Percentiles rank a stretch among this genome's conserved stretches.
Evolutionary conservation across 2,113 vertebrate genomes (phyloP).

Genomic region (Hyperoodon ampullatus): DNA sequence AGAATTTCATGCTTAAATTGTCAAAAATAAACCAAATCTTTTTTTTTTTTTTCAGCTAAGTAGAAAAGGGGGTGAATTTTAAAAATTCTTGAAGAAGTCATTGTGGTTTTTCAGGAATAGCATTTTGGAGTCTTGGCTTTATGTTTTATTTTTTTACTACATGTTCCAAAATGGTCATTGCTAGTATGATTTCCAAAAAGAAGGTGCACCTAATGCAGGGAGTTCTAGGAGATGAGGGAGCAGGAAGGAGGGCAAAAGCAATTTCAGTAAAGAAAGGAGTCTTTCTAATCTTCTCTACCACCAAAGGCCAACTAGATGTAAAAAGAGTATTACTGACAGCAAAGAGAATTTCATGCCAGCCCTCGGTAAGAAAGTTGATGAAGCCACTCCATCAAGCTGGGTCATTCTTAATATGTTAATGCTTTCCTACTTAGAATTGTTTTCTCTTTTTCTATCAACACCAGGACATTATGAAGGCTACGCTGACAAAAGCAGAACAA

Average conservation of each 20-base stretch:
- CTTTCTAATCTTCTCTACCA: not conserved
- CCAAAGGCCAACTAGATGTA: not conserved
- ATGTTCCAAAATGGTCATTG: constrained; percentile 4
- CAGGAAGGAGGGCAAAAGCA: not conserved
- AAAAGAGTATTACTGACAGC: not conserved
- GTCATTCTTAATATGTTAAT: not conserved
- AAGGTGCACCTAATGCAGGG: not conserved
- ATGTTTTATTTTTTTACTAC: not conserved
- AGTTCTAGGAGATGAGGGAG: not conserved
- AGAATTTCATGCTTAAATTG: not conserved
- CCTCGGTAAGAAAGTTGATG: not conserved
- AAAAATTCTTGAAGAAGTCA: constrained; percentile 3
- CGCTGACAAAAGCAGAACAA: not conserved
- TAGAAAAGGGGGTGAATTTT: not conserved
- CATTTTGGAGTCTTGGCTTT: not conserved
- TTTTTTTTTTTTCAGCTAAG: not conserved
- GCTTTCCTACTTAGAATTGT: not conserved
- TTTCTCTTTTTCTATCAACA: not conserved
- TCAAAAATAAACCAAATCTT: constrained; percentile 9
- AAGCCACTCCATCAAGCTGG: not conserved
- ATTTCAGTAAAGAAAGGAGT: not conserved
- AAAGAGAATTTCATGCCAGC: not conserved
- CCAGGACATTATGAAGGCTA: not conserved
- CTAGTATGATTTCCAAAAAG: constrained; percentile 8
- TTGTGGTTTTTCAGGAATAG: not conserved